phyloP scores from a whole-genome alignment of 92 coral and sea anemone species.

The Phenganax marumi region DNA sequence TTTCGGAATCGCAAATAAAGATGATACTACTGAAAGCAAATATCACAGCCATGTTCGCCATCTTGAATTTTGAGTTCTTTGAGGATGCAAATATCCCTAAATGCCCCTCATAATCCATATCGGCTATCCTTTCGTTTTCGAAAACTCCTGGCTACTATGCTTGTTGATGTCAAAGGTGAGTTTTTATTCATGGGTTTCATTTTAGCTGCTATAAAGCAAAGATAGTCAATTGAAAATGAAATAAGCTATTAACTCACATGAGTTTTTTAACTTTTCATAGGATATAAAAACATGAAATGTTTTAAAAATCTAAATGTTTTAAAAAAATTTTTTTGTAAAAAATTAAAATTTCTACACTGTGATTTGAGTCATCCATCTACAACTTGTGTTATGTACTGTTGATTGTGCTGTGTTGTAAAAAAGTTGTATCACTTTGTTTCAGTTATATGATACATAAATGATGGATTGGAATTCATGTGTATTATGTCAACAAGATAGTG shows the following conservation, averaged over 20 bases:
- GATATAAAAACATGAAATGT: no score
- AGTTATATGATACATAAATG: not conserved
- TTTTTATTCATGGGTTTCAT: no score
- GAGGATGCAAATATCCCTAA: not conserved
- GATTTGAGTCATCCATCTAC: not conserved
- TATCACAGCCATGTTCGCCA: not conserved
- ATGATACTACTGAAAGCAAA: not conserved
- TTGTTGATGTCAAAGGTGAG: no score
- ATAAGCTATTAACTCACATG: not conserved
- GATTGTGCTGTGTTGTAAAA: not conserved
- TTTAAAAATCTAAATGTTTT: no score
- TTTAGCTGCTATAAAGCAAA: no score
- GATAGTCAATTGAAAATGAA: not conserved
- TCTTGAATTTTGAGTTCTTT: not conserved
- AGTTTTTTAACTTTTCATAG: not conserved
- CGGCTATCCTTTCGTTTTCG: not conserved
- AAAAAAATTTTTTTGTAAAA: no score
- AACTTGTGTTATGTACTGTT: not conserved
- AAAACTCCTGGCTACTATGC: not conserved
- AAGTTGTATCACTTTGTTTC: not conserved
- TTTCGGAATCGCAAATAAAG: not conserved
- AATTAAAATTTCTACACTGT: no score
- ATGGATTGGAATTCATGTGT: conserved; percentile 40
- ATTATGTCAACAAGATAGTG: conserved; percentile 8
- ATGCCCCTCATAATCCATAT: not conserved